Base-by-base conservation (phyloP, 2,888 invertebrate species). In the Cryptophagus acutangulus region DNA sequence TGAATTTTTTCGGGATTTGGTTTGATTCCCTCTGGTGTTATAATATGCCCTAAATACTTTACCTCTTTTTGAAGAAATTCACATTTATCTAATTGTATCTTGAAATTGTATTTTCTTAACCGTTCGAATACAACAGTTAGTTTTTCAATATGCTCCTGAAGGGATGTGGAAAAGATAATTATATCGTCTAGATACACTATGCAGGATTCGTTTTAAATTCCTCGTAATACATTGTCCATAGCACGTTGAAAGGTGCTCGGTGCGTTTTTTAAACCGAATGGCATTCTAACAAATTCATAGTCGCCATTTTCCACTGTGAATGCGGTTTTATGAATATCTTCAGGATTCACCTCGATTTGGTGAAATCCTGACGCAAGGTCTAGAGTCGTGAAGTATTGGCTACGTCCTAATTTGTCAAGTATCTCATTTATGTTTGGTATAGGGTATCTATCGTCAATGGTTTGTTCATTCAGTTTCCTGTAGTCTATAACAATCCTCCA, bases 101-200 rank as follows among this genome's bases (percentile, higher is more conserved):
- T 55, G 3, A 59, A 41, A 26, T 53, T 53, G 1, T 29, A 35
- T 33, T 47, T 24, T 13, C 45, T 26, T 3, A 57, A 39, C 40
- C 37, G 43, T 30, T 51, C 12, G n/a, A 61, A 53, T 0, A 60
- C 50, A 14, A 17, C n/a, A 26, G 39, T 39, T 15, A 52, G 35
- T 12, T 36, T 46, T 26, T 42, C 29, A 1, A 40, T 33, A 28
- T 58, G 58, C 40, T 59, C 52, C 16, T 55, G 44, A 2, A 57
- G 6, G 20, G n/a, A n/a, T n/a, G n/a, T n/a, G n/a, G n/a, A n/a
- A n/a, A 20, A 20, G 9, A 20, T 20, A 20, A 65, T 46, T 2
- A 58, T 54, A 36, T 63, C 62, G 18, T 63, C 63, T 16, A 61
- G 45, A 45, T 56, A 62, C 1, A 49, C 49, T 8, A 52, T 33